Evolutionary conservation across 2,888 invertebrate species (phyloP).

Genomic region (Euzophera pinguis): DNA sequence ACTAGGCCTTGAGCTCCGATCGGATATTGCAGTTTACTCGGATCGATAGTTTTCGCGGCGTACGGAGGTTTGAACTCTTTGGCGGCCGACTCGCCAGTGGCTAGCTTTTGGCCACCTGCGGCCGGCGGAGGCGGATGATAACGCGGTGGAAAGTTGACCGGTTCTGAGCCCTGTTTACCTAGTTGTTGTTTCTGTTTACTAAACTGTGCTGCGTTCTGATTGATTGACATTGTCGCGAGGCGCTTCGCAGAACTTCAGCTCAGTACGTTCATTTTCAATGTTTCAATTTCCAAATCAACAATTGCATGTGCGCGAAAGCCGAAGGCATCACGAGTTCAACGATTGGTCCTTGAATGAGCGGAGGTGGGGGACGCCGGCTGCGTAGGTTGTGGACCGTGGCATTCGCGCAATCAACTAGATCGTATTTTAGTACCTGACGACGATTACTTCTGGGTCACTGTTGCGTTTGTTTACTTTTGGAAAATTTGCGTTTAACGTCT

Average conservation of each 20-base stretch:
- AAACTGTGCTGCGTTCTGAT: conserved; percentile 70
- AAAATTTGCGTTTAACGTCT: too few relatives aligned
- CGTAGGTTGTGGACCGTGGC: conserved; percentile 74
- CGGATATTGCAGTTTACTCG: conserved; percentile 60
- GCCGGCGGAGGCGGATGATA: conserved; percentile 89
- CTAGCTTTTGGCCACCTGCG: conserved; percentile 80
- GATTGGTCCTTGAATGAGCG: conserved; percentile 75
- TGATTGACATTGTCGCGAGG: conserved; percentile 72
- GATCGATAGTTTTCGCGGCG: conserved; percentile 57
- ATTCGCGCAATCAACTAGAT: conserved; percentile 66
- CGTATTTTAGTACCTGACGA: conserved; percentile 24
- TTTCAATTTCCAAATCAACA: conserved; percentile 48
- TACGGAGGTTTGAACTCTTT: conserved; percentile 70
- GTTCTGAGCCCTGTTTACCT: conserved; percentile 76
- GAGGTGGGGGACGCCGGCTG: conserved; percentile 73
- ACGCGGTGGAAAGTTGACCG: conserved; percentile 84
- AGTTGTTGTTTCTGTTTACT: conserved; percentile 75
- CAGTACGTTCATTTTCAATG: conserved; percentile 42
- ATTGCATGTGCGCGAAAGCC: conserved; percentile 52
- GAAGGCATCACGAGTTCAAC: conserved; percentile 65
- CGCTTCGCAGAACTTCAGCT: conserved; percentile 43
- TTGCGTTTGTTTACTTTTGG: neutral
- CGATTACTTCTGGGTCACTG: conserved; percentile 33
- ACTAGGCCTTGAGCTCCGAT: conserved; percentile 41
- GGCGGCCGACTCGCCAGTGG: conserved; percentile 78